Percentiles rank a stretch among this genome's conserved stretches.
phyloP scores from a whole-genome alignment of 2,797 vertebrate genomes.

The Acanthurus leucopareius region DNA sequence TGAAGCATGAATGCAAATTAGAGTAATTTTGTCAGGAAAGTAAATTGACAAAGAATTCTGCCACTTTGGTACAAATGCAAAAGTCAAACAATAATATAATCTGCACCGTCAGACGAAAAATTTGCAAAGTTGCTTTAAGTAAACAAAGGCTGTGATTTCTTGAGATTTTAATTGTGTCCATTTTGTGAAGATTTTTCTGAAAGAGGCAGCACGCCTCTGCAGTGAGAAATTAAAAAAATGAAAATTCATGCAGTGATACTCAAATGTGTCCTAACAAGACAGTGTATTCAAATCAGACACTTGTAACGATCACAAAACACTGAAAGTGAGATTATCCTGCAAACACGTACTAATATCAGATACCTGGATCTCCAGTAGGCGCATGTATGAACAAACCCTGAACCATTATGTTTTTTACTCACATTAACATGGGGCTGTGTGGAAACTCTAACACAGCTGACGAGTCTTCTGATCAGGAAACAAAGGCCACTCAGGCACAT shows the following conservation, averaged over 20 bases:
- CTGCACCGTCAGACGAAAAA: too few relatives aligned
- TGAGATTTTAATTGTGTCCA: too few relatives aligned
- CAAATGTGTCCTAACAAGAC: background rate
- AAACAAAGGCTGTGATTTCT: too few relatives aligned
- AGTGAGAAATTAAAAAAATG: too few relatives aligned
- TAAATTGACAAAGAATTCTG: too few relatives aligned
- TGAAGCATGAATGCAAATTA: too few relatives aligned
- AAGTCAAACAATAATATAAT: too few relatives aligned
- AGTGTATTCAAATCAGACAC: background rate
- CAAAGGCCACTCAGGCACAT: background rate
- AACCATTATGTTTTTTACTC: conserved; percentile 2
- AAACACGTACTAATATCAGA: background rate
- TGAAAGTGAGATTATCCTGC: background rate
- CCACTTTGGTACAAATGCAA: too few relatives aligned
- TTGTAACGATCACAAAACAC: background rate
- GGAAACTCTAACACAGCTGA: background rate
- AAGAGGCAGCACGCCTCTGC: too few relatives aligned
- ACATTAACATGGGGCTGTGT: background rate
- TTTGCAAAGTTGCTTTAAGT: too few relatives aligned
- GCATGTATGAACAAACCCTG: conserved; percentile 2
- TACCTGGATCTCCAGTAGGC: background rate
- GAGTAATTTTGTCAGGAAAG: too few relatives aligned
- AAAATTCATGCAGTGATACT: background rate
- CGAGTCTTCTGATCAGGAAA: background rate
- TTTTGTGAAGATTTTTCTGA: too few relatives aligned